Conservation (phyloP, 2,888 invertebrate genomes). For the Acrobasis repandana region DNA sequence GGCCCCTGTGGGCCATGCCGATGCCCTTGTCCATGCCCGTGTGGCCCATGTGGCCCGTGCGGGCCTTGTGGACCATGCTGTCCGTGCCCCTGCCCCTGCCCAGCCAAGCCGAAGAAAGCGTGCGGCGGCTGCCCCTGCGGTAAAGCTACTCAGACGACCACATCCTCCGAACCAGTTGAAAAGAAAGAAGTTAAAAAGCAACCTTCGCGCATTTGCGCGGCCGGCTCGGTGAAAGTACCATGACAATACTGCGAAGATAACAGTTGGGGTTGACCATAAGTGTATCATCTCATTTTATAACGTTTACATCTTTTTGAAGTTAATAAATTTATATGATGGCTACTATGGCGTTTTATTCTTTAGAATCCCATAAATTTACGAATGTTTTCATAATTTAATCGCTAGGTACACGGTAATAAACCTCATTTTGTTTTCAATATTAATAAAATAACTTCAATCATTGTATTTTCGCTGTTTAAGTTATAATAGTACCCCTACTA, state of each 20-base stretch:
- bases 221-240: slow-evolving; percentile 31
- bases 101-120: slow-evolving; percentile 37
- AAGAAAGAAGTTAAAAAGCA: slow-evolving; percentile 44
- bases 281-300: slow-evolving; percentile 7
- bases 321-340: slow-evolving; percentile 18
- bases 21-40: slow-evolving; percentile 43
- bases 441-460: too few relatives aligned
- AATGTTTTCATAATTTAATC: too few relatives aligned
- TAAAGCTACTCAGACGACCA: slow-evolving; percentile 5
- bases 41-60: slow-evolving; percentile 45
- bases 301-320: slow-evolving; percentile 4
- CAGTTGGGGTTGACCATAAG: not conserved
- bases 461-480: too few relatives aligned
- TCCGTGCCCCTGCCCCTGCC: slow-evolving; percentile 41
- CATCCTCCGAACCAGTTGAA: slow-evolving; percentile 30
- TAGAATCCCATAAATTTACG: too few relatives aligned
- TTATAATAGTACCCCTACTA: too few relatives aligned
- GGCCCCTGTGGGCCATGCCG: slow-evolving; percentile 45
- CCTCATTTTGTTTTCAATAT: too few relatives aligned
- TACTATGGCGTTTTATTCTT: slow-evolving; percentile 5
- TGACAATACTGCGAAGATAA: slow-evolving; percentile 27
- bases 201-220: slow-evolving; percentile 33
- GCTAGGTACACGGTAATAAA: too few relatives aligned
- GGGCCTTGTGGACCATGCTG: slow-evolving; percentile 43
- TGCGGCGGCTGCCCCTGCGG: slow-evolving; percentile 36